These are phyloP conservation scores for Hydrolagus affinis DNA, from an alignment of 2,113 vertebrate species.

Conservation along the genomic window DNA sequence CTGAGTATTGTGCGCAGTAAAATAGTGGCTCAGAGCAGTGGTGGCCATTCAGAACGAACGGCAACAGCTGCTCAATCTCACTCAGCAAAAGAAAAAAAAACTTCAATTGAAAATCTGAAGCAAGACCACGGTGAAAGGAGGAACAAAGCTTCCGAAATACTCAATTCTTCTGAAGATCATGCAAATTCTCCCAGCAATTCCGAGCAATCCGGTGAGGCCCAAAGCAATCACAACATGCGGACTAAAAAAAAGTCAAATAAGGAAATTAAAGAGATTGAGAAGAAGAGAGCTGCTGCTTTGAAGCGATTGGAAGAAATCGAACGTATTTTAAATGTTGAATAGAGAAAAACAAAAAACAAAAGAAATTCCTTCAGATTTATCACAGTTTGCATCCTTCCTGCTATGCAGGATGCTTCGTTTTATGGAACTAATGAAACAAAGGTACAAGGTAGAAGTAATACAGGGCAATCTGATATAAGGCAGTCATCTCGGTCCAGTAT, in stretches of 20 bases:
- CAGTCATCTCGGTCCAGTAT: no score
- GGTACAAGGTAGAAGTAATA: neutral
- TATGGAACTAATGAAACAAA: conserved; percentile 24
- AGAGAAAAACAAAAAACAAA: conserved; percentile 33
- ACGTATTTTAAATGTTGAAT: conserved; percentile 90
- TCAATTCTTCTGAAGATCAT: conserved; percentile 44
- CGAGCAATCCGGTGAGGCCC: conserved; percentile 51
- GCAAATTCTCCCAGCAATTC: conserved; percentile 42
- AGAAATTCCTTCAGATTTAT: neutral
- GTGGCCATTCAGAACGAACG: conserved; percentile 52
- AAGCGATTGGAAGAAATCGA: conserved; percentile 98
- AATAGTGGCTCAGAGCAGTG: conserved; percentile 67
- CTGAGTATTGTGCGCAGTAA: conserved; percentile 83
- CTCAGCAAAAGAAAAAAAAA: conserved; percentile 44
- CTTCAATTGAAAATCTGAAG: conserved; percentile 42
- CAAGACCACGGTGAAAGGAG: conserved; percentile 62
- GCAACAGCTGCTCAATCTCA: conserved; percentile 41
- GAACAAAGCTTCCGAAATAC: conserved; percentile 47
- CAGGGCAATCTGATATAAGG: neutral
- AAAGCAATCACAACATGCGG: conserved; percentile 58
- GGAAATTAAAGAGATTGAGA: conserved; percentile 90
- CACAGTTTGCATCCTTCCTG: conserved; percentile 7
- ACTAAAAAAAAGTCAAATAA: conserved; percentile 73
- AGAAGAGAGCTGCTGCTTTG: conserved; percentile 88
- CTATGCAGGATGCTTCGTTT: conserved; percentile 9